These are phyloP conservation scores for Himantopus leucocephalus DNA, from an alignment of 2,113 vertebrate species.

Conservation along the genomic window DNA sequence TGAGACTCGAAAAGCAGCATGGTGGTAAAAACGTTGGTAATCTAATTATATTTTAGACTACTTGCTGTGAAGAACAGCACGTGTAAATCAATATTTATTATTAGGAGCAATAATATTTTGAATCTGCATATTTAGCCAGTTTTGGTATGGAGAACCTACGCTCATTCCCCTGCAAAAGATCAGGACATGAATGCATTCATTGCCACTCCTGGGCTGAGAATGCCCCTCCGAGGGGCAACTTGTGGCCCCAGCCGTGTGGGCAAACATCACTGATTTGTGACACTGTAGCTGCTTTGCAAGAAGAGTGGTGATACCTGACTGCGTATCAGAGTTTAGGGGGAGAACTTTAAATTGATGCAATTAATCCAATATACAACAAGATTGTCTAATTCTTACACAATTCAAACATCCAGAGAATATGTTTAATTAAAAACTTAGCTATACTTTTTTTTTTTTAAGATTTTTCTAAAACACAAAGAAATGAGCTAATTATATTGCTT, in stretches of 20 bases:
- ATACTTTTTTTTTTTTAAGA: conserved; percentile 29
- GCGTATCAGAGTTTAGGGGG: neutral
- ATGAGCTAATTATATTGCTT: conserved; percentile 71
- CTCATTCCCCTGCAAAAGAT: neutral
- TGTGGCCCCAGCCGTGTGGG: neutral
- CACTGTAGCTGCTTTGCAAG: neutral
- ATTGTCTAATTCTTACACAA: conserved; percentile 35
- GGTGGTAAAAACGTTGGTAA: neutral
- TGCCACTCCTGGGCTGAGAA: neutral
- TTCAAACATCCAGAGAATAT: conserved; percentile 70
- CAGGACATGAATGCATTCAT: neutral
- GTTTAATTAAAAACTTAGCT: conserved; percentile 76
- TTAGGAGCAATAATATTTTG: neutral
- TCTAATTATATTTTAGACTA: neutral
- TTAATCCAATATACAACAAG: conserved; percentile 18
- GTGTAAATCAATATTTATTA: neutral
- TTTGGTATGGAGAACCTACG: neutral
- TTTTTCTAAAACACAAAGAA: conserved; percentile 57
- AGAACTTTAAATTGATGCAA: conserved; percentile 8
- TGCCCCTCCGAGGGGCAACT: neutral
- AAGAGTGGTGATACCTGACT: neutral
- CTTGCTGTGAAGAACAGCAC: neutral
- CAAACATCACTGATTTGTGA: neutral
- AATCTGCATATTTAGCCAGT: neutral
- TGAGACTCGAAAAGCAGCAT: neutral